phyloP scores from a whole-genome alignment of 1,140 invertebrate species.

The Caenorhabditis inopinata region DNA sequence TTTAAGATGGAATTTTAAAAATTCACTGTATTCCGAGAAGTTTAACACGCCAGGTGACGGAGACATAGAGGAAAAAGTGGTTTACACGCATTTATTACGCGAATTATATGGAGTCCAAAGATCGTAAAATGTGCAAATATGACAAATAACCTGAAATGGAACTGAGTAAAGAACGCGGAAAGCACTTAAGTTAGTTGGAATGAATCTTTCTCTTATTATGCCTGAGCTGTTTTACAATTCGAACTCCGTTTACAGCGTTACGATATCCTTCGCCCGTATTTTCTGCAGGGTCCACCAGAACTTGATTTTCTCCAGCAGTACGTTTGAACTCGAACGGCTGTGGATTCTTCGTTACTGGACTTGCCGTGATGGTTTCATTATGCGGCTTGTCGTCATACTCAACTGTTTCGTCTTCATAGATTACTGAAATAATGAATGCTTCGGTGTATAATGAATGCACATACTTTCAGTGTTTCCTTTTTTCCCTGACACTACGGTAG shows the following conservation, averaged over 20 bases:
- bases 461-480: neutral
- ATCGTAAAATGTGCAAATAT: neutral
- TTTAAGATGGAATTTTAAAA: no score
- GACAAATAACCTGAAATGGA: conserved; percentile 15
- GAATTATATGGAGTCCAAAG: neutral
- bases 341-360: neutral
- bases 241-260: neutral
- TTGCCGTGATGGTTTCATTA: neutral
- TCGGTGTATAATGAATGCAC: no score
- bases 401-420: conserved; percentile 17
- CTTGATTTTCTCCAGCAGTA: neutral
- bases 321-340: neutral
- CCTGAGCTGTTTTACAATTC: neutral
- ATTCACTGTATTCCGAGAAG: no score
- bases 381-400: neutral
- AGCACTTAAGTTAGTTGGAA: neutral
- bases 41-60: no score
- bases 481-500: neutral
- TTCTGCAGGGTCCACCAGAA: neutral
- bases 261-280: neutral
- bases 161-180: neutral
- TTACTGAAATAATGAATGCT: neutral
- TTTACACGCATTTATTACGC: neutral
- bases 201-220: conserved; percentile 1
- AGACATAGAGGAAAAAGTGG: no score